Evolutionary conservation across 2,888 invertebrate species (phyloP), one percentile per base, ranked within the genome.

Genomic region (Macrosiphum euphorbiae): DNA sequence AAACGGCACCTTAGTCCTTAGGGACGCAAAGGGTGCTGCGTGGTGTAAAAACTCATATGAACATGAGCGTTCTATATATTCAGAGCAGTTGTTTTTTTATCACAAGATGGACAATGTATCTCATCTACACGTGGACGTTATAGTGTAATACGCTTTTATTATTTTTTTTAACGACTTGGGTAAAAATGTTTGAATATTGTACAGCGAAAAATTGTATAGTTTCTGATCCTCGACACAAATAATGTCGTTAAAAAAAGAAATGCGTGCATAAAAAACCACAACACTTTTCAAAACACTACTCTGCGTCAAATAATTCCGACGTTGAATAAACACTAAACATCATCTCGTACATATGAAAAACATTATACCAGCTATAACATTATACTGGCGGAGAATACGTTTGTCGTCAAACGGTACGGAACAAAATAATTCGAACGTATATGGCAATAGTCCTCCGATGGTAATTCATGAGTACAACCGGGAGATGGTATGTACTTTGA

Each of bases 301-400:
- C 35, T 35, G 20, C 78, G 10, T 78, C 78, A 78, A 78, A 78
- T 55, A 44, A 44, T 44, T 44, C 44, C 44, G 88, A 88, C 55
- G 88, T 50, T 52, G 52, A 88, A 88, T 28, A 88, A 88, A 88
- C 47, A 52, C 55, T 35, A 78, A 78, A 78, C 78, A 67, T 16
- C 67, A n/a, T 67, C 7, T 67, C 35, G n/a, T 67, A 67, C n/a
- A 67, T 67, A 67, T 67, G 67, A 67, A 67, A 67, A n/a, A 7
- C 67, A 67, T 67, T 67, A 35, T n/a, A 35, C 35, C 67, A 35
- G n/a, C n/a, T n/a, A 35, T 67, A 35, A 67, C n/a, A 67, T 67
- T 67, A 35, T 67, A 67, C 67, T 67, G 67, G n/a, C 35, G 67
- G 67, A 35, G 67, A 35, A 67, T 20, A 67, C 67, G 67, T 67